A percentile compares a stretch with the other conserved stretches of the same genome.
phyloP scores from a whole-genome alignment of 2,113 vertebrate species.

The Naja naja region DNA sequence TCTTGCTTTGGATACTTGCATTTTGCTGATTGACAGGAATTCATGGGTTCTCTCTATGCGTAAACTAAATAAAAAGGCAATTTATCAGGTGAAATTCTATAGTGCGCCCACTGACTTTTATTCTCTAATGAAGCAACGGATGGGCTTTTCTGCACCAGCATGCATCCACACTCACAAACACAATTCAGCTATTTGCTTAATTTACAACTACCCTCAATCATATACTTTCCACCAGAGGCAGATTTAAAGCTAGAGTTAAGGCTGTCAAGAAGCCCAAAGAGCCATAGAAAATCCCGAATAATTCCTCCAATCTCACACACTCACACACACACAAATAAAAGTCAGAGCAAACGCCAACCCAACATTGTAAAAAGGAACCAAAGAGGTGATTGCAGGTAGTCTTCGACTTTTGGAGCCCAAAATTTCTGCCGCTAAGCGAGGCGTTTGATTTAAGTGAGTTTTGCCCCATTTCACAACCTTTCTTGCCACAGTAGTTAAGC shows the following conservation, averaged over 20 bases:
- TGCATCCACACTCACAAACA: neutral
- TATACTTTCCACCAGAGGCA: neutral
- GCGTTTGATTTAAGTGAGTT: neutral
- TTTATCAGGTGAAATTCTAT: slow-evolving; percentile 8
- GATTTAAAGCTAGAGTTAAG: neutral
- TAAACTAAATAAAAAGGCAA: neutral
- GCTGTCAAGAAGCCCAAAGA: neutral
- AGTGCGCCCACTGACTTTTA: neutral
- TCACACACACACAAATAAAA: too few species aligned
- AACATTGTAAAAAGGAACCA: neutral
- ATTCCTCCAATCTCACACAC: neutral
- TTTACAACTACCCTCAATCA: neutral
- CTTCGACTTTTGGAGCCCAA: neutral
- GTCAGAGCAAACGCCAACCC: neutral
- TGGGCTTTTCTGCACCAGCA: neutral
- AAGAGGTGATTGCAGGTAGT: neutral
- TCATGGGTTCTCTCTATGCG: neutral
- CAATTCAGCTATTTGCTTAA: neutral
- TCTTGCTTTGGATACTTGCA: neutral
- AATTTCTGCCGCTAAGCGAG: neutral
- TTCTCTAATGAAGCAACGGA: neutral
- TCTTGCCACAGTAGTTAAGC: too few species aligned
- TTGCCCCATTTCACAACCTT: neutral
- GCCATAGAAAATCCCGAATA: neutral
- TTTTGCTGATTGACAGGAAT: neutral